Base-by-base conservation (phyloP, 2,888 invertebrate genomes). In the Mimumesa dahlbomi region DNA sequence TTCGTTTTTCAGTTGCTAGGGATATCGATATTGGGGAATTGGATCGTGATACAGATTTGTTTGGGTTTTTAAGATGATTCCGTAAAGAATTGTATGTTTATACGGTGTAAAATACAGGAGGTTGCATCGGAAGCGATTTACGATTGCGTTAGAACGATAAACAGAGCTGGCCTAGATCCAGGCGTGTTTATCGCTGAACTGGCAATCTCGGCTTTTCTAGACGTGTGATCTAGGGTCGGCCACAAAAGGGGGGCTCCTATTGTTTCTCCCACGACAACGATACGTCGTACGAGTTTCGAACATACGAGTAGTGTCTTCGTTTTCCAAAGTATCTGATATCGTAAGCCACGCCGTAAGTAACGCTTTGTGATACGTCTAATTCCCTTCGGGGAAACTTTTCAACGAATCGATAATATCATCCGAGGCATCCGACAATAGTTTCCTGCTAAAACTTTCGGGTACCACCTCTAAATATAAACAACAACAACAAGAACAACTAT, bases 81-180 rank as follows among this genome's bases (percentile, higher is more conserved):
- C n/a, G n/a, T n/a, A n/a, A n/a, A n/a, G n/a, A n/a, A n/a, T n/a
- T n/a, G n/a, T n/a, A n/a, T n/a, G n/a, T n/a, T n/a, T n/a, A n/a
- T n/a, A n/a, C n/a, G n/a, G n/a, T n/a, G n/a, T n/a, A n/a, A n/a
- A n/a, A n/a, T n/a, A 34, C n/a, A n/a, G 34, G 11, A 1, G n/a
- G 34, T 40, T 58, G 40, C 59, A 59, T 29, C 38, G 58, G 66
- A 75, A 64, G 61, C 54, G 58, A 69, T 66, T 73, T 66, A 73
- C 69, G 66, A 69, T 77, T 76, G 63, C 57, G 68, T 73, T 64
- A 56, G 57, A 54, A 71, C 79, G 71, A 77, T 78, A 77, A 77
- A 77, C 76, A 73, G 49, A 53, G 52, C 68, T 80, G 78, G 77
- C 78, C 74, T 70, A 57, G 59, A 81, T 79, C 69, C 78, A 77